These are phyloP conservation scores for Falcaria lacertinaria DNA, from an alignment of 2,888 invertebrate species.

Conservation along the genomic window DNA sequence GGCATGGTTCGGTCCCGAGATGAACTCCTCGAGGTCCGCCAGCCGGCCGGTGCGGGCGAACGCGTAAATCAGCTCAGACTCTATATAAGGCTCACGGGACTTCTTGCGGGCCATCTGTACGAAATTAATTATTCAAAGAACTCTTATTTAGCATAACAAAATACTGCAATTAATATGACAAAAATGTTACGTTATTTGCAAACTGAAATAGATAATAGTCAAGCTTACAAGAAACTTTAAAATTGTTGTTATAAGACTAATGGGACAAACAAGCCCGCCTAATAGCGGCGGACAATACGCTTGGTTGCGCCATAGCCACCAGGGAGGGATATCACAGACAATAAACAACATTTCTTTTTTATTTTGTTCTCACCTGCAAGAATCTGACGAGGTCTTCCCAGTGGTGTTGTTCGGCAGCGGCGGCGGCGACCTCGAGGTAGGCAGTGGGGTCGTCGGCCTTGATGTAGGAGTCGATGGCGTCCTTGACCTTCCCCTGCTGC, in stretches of 20 bases:
- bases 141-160: too few relatives aligned
- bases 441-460: slow-evolving; percentile 99
- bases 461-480: slow-evolving; percentile 99
- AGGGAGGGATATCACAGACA: too few relatives aligned
- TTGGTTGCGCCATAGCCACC: too few relatives aligned
- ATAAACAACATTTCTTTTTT: too few relatives aligned
- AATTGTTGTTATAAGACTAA: too few relatives aligned
- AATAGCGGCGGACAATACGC: too few relatives aligned
- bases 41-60: slow-evolving; percentile 98
- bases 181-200: too few relatives aligned
- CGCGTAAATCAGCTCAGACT: slow-evolving; percentile 98
- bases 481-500: slow-evolving; percentile 96
- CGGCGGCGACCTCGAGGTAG: slow-evolving; percentile 98
- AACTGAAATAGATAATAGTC: too few relatives aligned
- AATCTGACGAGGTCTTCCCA: slow-evolving; percentile 99
- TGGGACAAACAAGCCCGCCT: too few relatives aligned
- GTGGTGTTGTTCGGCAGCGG: slow-evolving; percentile 92
- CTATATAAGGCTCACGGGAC: slow-evolving; percentile 98
- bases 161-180: too few relatives aligned
- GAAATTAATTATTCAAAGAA: too few relatives aligned
- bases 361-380: slow-evolving; percentile 78
- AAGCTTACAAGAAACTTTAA: too few relatives aligned
- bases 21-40: slow-evolving; percentile 98
- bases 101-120: slow-evolving; percentile 98
- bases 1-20: slow-evolving; percentile 99